phyloP scores from a whole-genome alignment of 2,113 vertebrate genomes.

The Chaetops frenatus region DNA sequence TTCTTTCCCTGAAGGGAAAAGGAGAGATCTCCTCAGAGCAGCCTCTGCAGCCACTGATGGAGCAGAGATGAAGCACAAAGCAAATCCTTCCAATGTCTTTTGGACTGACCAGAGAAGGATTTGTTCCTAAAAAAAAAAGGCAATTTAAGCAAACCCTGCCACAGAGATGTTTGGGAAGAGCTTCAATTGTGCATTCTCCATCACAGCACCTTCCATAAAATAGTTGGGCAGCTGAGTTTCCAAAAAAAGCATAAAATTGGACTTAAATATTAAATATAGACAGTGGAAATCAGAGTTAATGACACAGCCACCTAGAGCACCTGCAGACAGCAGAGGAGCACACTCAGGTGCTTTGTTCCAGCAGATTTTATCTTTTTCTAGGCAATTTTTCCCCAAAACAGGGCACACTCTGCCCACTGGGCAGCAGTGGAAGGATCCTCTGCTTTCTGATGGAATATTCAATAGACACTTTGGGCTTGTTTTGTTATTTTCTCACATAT shows the following conservation, averaged over 20 bases:
- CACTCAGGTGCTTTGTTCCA: background rate
- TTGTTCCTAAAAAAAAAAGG: constrained; percentile 69
- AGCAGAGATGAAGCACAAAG: constrained; percentile 43
- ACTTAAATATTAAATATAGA: background rate
- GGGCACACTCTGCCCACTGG: background rate
- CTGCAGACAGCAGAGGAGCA: background rate
- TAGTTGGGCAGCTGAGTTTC: background rate
- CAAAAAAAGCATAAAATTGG: background rate
- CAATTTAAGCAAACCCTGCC: constrained; percentile 73
- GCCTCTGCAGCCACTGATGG: background rate
- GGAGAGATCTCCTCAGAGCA: background rate
- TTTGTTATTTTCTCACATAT: background rate
- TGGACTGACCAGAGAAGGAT: constrained; percentile 67
- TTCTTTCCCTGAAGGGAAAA: background rate
- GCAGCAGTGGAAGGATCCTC: background rate
- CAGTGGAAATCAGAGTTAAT: background rate
- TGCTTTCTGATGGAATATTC: background rate
- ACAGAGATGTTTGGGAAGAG: constrained; percentile 66
- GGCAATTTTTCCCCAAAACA: background rate
- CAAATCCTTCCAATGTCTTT: constrained; percentile 51
- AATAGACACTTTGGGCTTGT: background rate
- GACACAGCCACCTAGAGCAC: background rate
- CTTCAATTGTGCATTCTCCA: constrained; percentile 53
- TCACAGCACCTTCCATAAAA: constrained; percentile 61
- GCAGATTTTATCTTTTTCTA: background rate